Base-by-base conservation (phyloP, 2,888 invertebrate species). In the Linnaemya vulpina region DNA sequence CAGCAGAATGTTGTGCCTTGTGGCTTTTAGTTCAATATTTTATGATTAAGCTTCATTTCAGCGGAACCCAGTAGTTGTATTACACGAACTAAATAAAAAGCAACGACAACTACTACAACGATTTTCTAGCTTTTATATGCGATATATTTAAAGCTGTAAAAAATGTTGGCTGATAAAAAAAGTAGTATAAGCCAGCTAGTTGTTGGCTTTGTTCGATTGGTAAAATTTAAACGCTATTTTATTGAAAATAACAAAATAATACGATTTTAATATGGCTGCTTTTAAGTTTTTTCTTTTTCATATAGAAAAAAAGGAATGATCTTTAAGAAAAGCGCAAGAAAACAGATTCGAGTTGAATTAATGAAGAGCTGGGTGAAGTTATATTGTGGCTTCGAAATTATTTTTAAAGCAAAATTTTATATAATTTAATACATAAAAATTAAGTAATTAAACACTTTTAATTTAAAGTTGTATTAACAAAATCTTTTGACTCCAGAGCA, bases 161-260 rank as follows among this genome's bases (percentile, higher is more conserved):
- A 74, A 60, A 60, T 11, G 49, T 35, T 68, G 40, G n/a, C 43
- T 53, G 58, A 43, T 62, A 74, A 70, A 58, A 73, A 58, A 74
- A 40, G 17, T 63, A 71, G n/a, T 63, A 71, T 67, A 71, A 80
- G 51, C 80, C 65, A 73, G 71, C 80, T 78, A 85, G 79, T 85
- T 83, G 81, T 84, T 75, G 35, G 84, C 74, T 86, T 77, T 76
- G 75, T 78, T 84, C 79, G 80, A 84, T 86, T 82, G 86, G 78
- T 75, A 75, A 76, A 86, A 85, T 77, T 87, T 86, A 87, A 86
- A 83, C 76, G 82, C 73, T 83, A 71, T 86, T 84, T 86, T 75
- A 68, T 85, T 75, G 60, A 60, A 79, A 75, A 49, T 81, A 79
- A 83, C 71, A 77, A 83, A 83, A 82, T 86, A 83, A 85, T 87